Evolutionary conservation across 2,888 invertebrate species (phyloP), one percentile per base, ranked within the genome.

Genomic region (Ormia ochracea): DNA sequence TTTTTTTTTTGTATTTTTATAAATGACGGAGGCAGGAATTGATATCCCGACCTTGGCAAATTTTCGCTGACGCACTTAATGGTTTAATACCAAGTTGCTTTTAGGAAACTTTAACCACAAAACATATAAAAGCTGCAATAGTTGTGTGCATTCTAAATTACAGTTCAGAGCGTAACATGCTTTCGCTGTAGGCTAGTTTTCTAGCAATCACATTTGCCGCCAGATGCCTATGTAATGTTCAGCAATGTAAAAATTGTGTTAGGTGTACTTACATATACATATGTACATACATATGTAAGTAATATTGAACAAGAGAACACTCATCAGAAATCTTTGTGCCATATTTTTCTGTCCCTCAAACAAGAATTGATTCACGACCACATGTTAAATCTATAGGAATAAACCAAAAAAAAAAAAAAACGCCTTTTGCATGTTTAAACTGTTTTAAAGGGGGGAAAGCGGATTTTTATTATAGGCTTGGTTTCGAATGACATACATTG

Each of bases 401-500:
- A 66, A 73, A 45, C 73, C 65, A 21, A 50, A 66, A n/a, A n/a
- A n/a, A n/a, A n/a, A n/a, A n/a, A n/a, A 68, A 72, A 56, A 48
- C 80, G 76, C 80, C 80, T 73, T 80, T 80, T 58, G 31, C 68
- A 58, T 80, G 80, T 80, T 68, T 12, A 17, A 23, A 5, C 23
- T 38, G 19, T 48, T 52, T 38, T 10, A 45, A 66, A 23, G 19
- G 48, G 31, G 19, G 48, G 33, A 36, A 48, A 54, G 65, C 45
- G 50, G 19, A 66, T 65, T 23, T 66, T 50, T 33, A 50, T 58
- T 50, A 26, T 23, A 9, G 21, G 17, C 23, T 63, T 58, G 38
- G 38, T 48, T 58, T 50, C 17, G 21, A 66, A 66, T 72, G 73
- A 48, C 58, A 58, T 41, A 74, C 26, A 45, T 43, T 38, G 4